Base-by-base conservation (phyloP, 2,113 vertebrate species). In the Harpagus bidentatus region DNA sequence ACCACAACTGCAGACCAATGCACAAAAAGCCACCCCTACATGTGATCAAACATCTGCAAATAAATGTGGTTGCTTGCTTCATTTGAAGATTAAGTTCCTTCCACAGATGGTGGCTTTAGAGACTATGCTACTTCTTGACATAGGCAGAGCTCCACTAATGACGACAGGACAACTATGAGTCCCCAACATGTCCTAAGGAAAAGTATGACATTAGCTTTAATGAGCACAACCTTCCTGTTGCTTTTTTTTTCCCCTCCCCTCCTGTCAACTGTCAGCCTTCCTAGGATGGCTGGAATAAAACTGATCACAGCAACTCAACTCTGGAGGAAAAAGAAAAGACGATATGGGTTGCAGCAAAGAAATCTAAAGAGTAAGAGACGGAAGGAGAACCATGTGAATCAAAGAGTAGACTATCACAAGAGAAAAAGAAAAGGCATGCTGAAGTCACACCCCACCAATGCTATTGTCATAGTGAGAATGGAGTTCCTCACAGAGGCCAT, bases 391-490 rank as follows among this genome's bases (percentile, higher is more conserved):
- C 17, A 43, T 0, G n/a, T 50, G 42, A 93, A 83, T n/a, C 47
- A 25, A 53, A 53, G 32, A 78, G 31, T 0, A 42, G 29, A 43
- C 26, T 12, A 69, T 2, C 14, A 56, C 59, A 87, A 56, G 42
- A 85, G 50, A 55, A 62, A 90, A 67, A 67, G 16, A 58, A 74
- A 56, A 29, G 50, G 22, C 42, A 58, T 10, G 25, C 8, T 56
- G 19, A 73, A 88, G 53, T 82, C 56, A 82, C 32, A 40, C 13
- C n/a, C 25, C 42, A 63, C 20, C 29, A 71, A 21, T 11, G 42
- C 34, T 29, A 50, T 22, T 56, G 47, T 17, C 28, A 16, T 0
- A 31, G 45, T 0, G 0, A 72, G 40, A 95, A 61, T 0, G 2
- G 13, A 56, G 55, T 16, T 88, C 72, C n/a, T 69, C 53, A 45